phyloP scores from a whole-genome alignment of 1,140 invertebrate genomes.

The Steinernema khuongi region DNA sequence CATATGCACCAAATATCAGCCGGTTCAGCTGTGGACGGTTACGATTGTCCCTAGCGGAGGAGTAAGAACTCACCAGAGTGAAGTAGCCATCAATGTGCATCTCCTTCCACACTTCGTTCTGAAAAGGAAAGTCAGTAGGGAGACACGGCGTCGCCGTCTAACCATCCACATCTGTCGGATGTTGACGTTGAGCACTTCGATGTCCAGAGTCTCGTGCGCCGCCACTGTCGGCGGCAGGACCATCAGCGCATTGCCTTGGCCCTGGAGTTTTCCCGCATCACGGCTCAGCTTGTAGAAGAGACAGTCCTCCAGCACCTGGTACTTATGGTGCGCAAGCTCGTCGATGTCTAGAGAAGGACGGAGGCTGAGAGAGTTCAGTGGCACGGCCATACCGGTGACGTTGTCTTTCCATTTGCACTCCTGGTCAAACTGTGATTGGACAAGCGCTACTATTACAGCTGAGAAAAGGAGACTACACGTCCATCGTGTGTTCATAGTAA shows the following conservation, averaged over 20 bases:
- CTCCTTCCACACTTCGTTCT: constrained; percentile 43
- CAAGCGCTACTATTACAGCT: background rate
- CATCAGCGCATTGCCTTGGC: constrained; percentile 41
- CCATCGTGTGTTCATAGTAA: background rate
- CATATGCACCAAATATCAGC: too few relatives aligned
- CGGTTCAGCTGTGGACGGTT: too few relatives aligned
- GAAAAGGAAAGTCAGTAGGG: background rate
- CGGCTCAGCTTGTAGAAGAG: constrained; percentile 42
- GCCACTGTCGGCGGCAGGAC: constrained; percentile 40
- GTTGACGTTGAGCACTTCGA: constrained; percentile 33
- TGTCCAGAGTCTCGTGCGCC: constrained; percentile 36
- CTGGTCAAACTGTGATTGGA: background rate
- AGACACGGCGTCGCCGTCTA: background rate
- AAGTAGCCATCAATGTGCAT: constrained; percentile 42
- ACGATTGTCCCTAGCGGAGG: background rate
- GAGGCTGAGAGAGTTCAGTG: background rate
- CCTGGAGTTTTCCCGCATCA: constrained; percentile 39
- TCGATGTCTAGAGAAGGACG: constrained; percentile 38
- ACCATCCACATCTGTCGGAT: constrained; percentile 42
- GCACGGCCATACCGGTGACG: background rate
- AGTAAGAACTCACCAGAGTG: constrained; percentile 27
- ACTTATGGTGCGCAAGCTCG: constrained; percentile 42
- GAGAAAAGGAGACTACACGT: background rate
- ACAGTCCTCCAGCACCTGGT: constrained; percentile 41
- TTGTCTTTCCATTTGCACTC: constrained; percentile 8